Base-by-base conservation (phyloP, 2,888 invertebrate species). In the Clistopyga incitator region DNA sequence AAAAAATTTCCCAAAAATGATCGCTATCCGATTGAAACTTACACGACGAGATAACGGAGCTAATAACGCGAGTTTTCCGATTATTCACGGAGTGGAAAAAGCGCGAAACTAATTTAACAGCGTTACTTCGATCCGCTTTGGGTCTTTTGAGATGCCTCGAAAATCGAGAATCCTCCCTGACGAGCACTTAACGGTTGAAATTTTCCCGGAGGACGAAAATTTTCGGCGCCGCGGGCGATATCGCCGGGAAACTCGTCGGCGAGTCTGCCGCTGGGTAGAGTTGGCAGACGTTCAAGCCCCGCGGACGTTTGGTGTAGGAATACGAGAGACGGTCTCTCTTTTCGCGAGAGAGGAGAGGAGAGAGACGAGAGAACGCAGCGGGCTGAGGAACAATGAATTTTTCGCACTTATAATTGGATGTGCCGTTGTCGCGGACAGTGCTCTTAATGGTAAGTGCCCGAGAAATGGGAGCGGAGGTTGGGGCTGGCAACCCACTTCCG, bases 331-430 rank as follows among this genome's bases (percentile, higher is more conserved):
- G 82, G 85, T 81, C 80, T 76, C 54, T 23, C 65, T 56, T 56
- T 56, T 23, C 2, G 25, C 34, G 56, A 67, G 23, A 23, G 80
- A 15, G n/a, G 15, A 6, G 29, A 38, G 61, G 6, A 18, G 34
- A 61, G 67, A 54, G 74, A 74, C 29, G 68, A 64, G 54, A 82
- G 81, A 80, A 82, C 68, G 82, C 47, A 76, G 68, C 76, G 76
- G 81, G 76, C 72, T 84, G 81, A 83, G 84, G 87, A 88, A 90
- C 91, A 90, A 90, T 90, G 91, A 90, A 92, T 92, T 91, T 92
- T 56, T 56, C 89, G 87, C 89, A 90, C 90, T 92, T 90, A 90
- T 92, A 92, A 92, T 92, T 92, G 92, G 89, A 91, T 87, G 89
- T 90, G 90, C 89, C 89, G 89, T 89, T 88, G 90, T 90, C 90